phyloP scores from a whole-genome alignment of 2,113 vertebrate genomes.

The Mugil cephalus region DNA sequence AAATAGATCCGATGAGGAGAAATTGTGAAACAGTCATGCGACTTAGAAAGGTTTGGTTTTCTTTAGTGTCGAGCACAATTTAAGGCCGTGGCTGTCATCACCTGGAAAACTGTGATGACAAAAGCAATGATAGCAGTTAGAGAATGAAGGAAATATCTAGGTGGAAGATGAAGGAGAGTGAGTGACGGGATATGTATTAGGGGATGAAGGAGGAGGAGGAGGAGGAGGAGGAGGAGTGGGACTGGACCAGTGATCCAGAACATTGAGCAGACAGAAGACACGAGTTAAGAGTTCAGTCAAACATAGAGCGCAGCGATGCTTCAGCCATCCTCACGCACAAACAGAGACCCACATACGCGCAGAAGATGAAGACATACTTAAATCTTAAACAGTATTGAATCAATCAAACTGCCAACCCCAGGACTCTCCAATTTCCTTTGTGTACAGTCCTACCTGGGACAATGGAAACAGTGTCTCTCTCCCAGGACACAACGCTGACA shows the following conservation, averaged over 20 bases:
- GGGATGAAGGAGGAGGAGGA: constrained; percentile 9
- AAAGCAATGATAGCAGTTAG: constrained; percentile 17
- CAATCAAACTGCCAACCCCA: not conserved
- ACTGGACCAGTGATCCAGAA: constrained; percentile 79
- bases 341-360: constrained; percentile 32
- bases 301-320: constrained; percentile 58
- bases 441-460: constrained; percentile 90
- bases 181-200: constrained; percentile 18
- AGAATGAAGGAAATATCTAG: constrained; percentile 17
- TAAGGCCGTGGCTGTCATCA: constrained; percentile 31
- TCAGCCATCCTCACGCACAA: constrained; percentile 29
- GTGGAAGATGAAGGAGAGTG: constrained; percentile 9
- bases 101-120: constrained; percentile 12
- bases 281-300: constrained; percentile 73
- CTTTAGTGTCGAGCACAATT: constrained; percentile 55
- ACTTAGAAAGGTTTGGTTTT: constrained; percentile 34
- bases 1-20: constrained; percentile 66
- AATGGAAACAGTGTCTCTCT: constrained; percentile 98
- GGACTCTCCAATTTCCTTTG: not conserved
- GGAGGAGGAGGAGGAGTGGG: constrained; percentile 31
- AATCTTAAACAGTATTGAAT: constrained; percentile 24
- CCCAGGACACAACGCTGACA: constrained; percentile 98
- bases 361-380: constrained; percentile 30
- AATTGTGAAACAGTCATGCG: constrained; percentile 23
- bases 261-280: constrained; percentile 81